Conservation (phyloP, 2,113 vertebrate species). For the Cynopterus brachyotis region DNA sequence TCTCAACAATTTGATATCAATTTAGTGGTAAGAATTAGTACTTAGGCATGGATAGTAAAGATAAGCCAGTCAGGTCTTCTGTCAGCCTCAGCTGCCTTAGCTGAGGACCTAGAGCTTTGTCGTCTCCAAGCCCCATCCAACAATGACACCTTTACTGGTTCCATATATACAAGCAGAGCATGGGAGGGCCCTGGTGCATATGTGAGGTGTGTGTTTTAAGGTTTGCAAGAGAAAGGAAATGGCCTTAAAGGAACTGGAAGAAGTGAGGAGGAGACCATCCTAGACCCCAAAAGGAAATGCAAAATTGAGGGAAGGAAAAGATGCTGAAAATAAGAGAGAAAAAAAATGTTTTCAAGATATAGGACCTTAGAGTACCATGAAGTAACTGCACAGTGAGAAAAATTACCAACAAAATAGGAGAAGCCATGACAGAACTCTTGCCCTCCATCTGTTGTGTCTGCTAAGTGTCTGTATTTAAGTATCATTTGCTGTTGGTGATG, state of each 20-base stretch:
- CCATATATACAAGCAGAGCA: fast-evolving
- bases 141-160: too few species aligned
- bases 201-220: fast-evolving
- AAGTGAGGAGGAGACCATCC: neutral
- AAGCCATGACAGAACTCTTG: neutral
- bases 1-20: neutral
- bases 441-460: neutral
- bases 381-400: neutral
- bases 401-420: neutral
- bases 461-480: neutral
- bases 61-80: neutral
- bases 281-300: neutral
- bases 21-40: neutral
- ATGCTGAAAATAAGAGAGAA: neutral
- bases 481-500: neutral
- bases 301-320: neutral
- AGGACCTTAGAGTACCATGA: neutral
- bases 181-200: neutral
- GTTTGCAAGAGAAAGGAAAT: neutral
- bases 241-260: neutral
- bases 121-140: neutral
- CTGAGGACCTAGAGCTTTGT: fast-evolving
- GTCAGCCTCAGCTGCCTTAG: too few species aligned
- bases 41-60: too few species aligned
- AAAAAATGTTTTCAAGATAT: neutral